Evolutionary conservation across 2,113 vertebrate species (phyloP).

Genomic region (Craseonycteris thonglongyai): DNA sequence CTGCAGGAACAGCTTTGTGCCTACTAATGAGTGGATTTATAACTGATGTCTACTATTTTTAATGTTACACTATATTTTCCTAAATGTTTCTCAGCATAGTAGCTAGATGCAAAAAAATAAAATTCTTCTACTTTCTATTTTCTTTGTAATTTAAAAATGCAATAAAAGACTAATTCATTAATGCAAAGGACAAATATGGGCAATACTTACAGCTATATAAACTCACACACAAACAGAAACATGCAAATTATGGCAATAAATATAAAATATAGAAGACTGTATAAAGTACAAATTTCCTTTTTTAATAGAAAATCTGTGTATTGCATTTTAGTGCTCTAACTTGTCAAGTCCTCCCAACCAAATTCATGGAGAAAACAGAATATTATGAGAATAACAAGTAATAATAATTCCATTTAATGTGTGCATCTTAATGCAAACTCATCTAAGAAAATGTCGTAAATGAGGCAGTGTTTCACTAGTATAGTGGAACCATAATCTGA

Average conservation of each 20-base stretch:
- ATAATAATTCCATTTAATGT: constrained; percentile 19
- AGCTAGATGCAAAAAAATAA: constrained; percentile 58
- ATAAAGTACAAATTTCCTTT: constrained; percentile 37
- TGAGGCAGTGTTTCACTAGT: not conserved
- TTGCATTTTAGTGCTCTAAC: constrained; percentile 21
- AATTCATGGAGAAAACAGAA: constrained; percentile 33
- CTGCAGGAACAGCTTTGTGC: constrained; percentile 56
- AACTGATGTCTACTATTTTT: constrained; percentile 53
- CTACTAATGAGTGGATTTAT: constrained; percentile 67
- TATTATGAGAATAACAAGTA: not conserved
- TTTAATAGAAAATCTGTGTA: constrained; percentile 59
- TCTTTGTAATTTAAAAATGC: constrained; percentile 70
- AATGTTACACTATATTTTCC: constrained; percentile 59
- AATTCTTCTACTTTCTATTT: constrained; percentile 37
- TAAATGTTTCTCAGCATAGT: constrained; percentile 50
- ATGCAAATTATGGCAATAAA: constrained; percentile 52
- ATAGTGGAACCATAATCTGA: not conserved
- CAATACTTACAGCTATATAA: constrained; percentile 41
- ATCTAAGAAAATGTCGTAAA: constrained; percentile 9
- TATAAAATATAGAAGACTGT: constrained; percentile 39
- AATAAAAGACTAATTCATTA: constrained; percentile 70
- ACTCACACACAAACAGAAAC: constrained; percentile 42
- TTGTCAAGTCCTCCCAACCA: not conserved
- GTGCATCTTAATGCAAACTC: not conserved
- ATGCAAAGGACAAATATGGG: constrained; percentile 56